Evolutionary conservation across 2,888 invertebrate genomes (phyloP), one percentile per base, ranked within the genome.

Genomic region (Drosophila mimetica): DNA sequence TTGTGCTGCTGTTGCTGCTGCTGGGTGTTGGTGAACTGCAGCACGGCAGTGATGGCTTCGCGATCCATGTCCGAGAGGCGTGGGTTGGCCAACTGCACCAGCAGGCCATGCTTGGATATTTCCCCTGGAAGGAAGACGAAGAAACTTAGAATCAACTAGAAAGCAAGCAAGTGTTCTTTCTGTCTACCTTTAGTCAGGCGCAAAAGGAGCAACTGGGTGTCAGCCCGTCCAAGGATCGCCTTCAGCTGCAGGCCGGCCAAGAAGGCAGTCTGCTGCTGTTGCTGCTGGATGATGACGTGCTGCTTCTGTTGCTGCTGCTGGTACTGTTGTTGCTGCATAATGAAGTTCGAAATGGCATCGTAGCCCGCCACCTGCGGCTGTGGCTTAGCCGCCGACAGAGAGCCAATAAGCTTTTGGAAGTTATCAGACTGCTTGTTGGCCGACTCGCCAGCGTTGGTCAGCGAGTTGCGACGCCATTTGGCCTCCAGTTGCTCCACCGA

Each of bases 181-280:
- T n/a, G n/a, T n/a, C n/a, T n/a, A n/a, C n/a, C 90, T 80, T 91
- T 91, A 18, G 90, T 90, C 47, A 91, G 57, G 0, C 91, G 89
- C 9, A 91, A 53, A 6, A 91, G 63, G 14, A 90, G 63, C 61
- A 90, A 69, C 46, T 91, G 91, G 0, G 91, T 86, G 67, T 91
- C 91, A 3, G 91, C 86, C 11, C 91, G 89, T 55, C 84, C 86
- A 1, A 91, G 76, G 37, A 91, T 89, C 1, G 89, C 85, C 70
- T 91, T 91, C 1, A 91, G 61, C 47, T 91, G 91, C 1, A 91
- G 76, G 50, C 90, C 90, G 3, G 90, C 91, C 28, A 91, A 54
- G 25, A 90, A 82, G 11, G 89, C 87, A 1, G 90, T 89, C 65
- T 91, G 90, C 42, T 91, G 91, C 41, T 91, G 90, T 52, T 91